A percentile compares a stretch with the other conserved stretches of the same genome.
Evolutionary conservation across 2,888 invertebrate species (phyloP).

Genomic region (Arge pagana): DNA sequence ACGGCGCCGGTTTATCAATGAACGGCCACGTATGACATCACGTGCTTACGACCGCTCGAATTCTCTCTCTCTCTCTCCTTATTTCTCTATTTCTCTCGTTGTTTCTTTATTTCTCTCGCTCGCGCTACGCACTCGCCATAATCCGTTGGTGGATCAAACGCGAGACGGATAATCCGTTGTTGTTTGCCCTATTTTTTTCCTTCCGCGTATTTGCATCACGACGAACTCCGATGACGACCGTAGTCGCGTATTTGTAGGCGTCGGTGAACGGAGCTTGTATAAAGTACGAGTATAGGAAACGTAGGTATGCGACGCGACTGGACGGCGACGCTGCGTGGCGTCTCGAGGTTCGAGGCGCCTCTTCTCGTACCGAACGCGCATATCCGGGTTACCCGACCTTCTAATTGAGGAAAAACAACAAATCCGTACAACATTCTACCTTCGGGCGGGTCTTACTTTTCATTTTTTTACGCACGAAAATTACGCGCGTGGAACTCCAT

Average conservation of each 20-base stretch:
- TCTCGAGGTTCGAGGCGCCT: not conserved
- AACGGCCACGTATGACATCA: conserved; percentile 40
- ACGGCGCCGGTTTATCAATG: conserved; percentile 44
- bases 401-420: conserved; percentile 6
- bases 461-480: too few relatives aligned
- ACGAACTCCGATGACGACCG: too few relatives aligned
- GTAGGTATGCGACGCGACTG: too few relatives aligned
- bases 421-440: too few relatives aligned
- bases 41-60: conserved; percentile 39
- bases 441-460: too few relatives aligned
- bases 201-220: too few relatives aligned
- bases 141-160: conserved; percentile 25
- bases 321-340: too few relatives aligned
- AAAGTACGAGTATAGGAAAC: too few relatives aligned
- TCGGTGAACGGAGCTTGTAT: too few relatives aligned
- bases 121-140: conserved; percentile 5
- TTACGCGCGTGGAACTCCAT: too few relatives aligned
- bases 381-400: conserved; percentile 5
- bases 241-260: too few relatives aligned
- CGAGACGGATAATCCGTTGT: conserved; percentile 26
- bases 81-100: conserved; percentile 24
- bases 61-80: conserved; percentile 22
- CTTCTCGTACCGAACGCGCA: not conserved
- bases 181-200: conserved; percentile 24
- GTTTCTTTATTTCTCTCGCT: too few relatives aligned